These are phyloP conservation scores for Gandaritis pyraliata DNA, from an alignment of 2,888 invertebrate genomes.

Conservation along the genomic window DNA sequence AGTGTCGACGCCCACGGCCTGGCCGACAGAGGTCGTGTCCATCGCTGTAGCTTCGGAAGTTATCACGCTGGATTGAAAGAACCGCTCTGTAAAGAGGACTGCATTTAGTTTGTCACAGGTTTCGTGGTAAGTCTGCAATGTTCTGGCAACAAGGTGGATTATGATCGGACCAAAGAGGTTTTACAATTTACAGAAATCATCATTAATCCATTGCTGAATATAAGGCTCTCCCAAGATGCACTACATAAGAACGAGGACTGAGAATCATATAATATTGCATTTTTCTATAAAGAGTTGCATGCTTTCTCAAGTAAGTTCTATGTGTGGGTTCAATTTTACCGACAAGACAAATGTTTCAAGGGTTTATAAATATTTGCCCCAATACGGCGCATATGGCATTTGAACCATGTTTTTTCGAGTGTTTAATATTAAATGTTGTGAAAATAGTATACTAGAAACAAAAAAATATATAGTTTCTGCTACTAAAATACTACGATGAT, in stretches of 20 bases:
- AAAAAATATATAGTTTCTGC: neutral
- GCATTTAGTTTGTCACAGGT: conserved; percentile 41
- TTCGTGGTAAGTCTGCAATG: conserved; percentile 7
- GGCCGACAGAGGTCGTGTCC: conserved; percentile 73
- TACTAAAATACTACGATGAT: conserved; percentile 10
- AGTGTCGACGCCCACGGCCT: conserved; percentile 59
- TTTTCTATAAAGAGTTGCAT: too few species aligned
- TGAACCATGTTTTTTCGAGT: too few species aligned
- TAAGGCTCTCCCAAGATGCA: too few species aligned
- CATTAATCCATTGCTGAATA: neutral
- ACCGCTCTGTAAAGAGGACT: conserved; percentile 78
- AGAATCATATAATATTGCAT: too few species aligned
- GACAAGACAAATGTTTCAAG: too few species aligned
- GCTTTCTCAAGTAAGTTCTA: too few species aligned
- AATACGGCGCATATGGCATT: too few species aligned
- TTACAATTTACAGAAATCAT: neutral
- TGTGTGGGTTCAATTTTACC: too few species aligned
- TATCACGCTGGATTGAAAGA: conserved; percentile 86
- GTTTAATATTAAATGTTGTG: too few species aligned
- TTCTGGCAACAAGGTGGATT: neutral
- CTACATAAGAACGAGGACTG: too few species aligned
- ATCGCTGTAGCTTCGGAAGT: conserved; percentile 84
- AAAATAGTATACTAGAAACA: too few species aligned
- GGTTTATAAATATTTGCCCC: neutral
- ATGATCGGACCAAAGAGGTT: neutral